Percentiles rank a stretch among this genome's conserved stretches.
These are phyloP conservation scores for Hypocryptadius cinnamomeus DNA, from an alignment of 2,113 vertebrate species.

Conservation along the genomic window DNA sequence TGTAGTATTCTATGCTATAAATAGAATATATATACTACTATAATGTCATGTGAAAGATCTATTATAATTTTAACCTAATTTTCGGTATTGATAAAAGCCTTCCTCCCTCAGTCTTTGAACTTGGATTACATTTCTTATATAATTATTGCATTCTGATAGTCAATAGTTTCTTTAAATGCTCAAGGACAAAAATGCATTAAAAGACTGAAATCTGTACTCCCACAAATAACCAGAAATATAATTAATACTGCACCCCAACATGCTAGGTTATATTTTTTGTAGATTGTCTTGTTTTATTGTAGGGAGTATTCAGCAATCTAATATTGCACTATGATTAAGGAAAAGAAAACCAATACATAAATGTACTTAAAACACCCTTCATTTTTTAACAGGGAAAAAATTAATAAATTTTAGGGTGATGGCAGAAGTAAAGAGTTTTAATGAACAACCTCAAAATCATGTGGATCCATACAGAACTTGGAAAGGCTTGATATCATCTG, in stretches of 20 bases:
- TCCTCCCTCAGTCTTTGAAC: background rate
- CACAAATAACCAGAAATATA: background rate
- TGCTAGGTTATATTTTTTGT: background rate
- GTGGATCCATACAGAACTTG: background rate
- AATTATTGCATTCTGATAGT: background rate
- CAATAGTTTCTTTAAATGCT: background rate
- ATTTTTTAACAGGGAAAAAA: background rate
- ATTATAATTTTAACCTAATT: background rate
- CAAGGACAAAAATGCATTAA: background rate
- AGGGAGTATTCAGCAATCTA: background rate
- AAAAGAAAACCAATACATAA: background rate
- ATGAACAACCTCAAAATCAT: background rate
- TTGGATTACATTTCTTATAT: background rate
- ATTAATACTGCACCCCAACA: background rate
- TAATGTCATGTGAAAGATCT: background rate
- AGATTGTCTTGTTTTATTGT: background rate
- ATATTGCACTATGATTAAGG: background rate
- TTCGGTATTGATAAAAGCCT: background rate
- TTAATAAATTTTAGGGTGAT: background rate
- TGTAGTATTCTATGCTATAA: background rate
- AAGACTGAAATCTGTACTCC: background rate
- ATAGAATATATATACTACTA: background rate
- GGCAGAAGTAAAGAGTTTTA: background rate
- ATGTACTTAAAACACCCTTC: background rate
- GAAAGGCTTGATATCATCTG: background rate